Evolutionary conservation across 1,140 invertebrate species (phyloP).

Genomic region (Leptoteleia sp.): DNA sequence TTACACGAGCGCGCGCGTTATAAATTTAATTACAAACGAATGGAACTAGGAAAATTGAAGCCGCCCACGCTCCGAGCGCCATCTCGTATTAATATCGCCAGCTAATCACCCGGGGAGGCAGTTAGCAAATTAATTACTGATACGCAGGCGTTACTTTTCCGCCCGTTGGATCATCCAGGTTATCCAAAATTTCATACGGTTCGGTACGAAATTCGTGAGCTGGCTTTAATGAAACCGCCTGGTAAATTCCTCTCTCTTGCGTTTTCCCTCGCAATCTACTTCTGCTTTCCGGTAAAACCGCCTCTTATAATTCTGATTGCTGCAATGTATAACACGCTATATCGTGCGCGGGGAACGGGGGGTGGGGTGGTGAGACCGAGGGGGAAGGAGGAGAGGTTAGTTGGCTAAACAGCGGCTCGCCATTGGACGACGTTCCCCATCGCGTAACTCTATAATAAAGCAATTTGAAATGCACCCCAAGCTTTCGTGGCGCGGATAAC

Average conservation of each 20-base stretch:
- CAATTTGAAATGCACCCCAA: conserved; percentile 65
- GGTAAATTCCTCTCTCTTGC: conserved; percentile 7
- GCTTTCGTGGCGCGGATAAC: conserved; percentile 3
- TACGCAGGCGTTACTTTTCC: conserved; percentile 3
- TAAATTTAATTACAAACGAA: conserved; percentile 37
- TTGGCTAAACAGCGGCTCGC: conserved; percentile 11
- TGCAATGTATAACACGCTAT: conserved; percentile 21
- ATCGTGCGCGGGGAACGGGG: no score
- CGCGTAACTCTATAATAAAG: conserved; percentile 44
- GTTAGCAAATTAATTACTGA: conserved; percentile 21
- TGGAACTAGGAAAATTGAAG: conserved; percentile 27
- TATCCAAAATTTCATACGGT: no score
- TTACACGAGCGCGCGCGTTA: conserved; percentile 21
- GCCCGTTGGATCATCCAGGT: conserved; percentile 4
- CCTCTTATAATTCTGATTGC: conserved; percentile 47
- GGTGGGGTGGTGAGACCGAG: background rate
- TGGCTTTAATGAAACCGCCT: background rate
- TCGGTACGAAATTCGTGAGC: background rate
- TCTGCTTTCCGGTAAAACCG: conserved; percentile 41
- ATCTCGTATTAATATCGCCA: conserved; percentile 17
- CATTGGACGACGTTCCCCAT: conserved; percentile 37
- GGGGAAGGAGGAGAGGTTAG: conserved; percentile 17
- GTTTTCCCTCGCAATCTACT: conserved; percentile 16
- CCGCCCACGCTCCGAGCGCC: background rate
- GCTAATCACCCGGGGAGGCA: conserved; percentile 10